These are phyloP conservation scores for Hiodon tergisus DNA, from an alignment of 2,113 vertebrate genomes.

Conservation along the genomic window DNA sequence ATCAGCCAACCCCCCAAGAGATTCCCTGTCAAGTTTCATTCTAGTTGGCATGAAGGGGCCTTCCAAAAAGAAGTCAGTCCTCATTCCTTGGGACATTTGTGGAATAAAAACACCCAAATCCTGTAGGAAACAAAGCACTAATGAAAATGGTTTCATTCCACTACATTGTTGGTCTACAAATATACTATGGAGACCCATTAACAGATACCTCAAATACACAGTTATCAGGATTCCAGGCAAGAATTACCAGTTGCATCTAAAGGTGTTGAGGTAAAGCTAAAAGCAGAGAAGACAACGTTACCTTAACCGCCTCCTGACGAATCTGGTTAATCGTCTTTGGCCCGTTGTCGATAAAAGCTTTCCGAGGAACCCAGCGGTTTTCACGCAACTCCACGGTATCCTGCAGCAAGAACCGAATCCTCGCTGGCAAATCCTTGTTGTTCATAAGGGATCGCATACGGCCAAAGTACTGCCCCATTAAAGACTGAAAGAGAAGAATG, in stretches of 20 bases:
- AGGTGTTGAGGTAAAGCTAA: not conserved
- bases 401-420: conserved; percentile 99
- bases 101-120: conserved; percentile 99
- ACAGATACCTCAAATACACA: not conserved
- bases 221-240: too few species aligned
- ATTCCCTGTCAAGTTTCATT: conserved; percentile 97
- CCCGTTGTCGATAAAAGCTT: conserved; percentile 99
- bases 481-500: conserved; percentile 68
- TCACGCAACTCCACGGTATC: conserved; percentile 98
- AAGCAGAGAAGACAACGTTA: conserved; percentile 32
- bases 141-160: not conserved
- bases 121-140: conserved; percentile 45
- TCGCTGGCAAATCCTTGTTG: conserved; percentile 99
- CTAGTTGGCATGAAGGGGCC: conserved; percentile 93
- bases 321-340: conserved; percentile 99
- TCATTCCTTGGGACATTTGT: conserved; percentile 92
- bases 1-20: conserved; percentile 95
- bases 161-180: too few species aligned
- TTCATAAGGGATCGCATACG: conserved; percentile 99
- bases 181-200: too few species aligned
- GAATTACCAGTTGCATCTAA: not conserved
- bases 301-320: conserved; percentile 98
- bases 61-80: conserved; percentile 98
- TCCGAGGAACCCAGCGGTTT: conserved; percentile 98
- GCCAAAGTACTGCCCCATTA: conserved; percentile 99